These are phyloP conservation scores for Bos javanicus DNA, from an alignment of 2,113 vertebrate genomes.

Conservation along the genomic window DNA sequence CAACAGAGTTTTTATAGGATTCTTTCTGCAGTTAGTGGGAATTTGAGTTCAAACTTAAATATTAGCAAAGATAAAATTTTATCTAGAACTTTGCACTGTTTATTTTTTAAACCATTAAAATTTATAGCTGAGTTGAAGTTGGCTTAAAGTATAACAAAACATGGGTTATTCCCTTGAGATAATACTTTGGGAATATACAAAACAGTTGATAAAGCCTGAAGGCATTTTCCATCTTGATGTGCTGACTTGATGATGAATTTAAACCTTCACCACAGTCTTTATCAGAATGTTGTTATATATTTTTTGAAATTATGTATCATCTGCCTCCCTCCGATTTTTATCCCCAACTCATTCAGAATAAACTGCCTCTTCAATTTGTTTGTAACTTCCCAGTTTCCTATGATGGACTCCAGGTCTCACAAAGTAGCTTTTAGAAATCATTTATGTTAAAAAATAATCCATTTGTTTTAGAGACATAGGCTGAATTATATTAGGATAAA, in stretches of 20 bases:
- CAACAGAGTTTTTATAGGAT: background rate
- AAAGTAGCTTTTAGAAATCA: background rate
- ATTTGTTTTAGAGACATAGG: background rate
- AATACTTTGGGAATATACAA: constrained; percentile 36
- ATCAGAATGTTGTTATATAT: background rate
- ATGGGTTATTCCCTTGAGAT: constrained; percentile 46
- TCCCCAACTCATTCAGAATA: background rate
- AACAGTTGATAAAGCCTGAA: constrained; percentile 43
- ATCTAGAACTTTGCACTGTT: constrained; percentile 51
- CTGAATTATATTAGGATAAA: background rate
- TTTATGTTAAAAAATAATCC: background rate
- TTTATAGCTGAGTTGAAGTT: background rate
- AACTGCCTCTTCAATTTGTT: background rate
- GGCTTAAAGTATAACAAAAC: constrained; percentile 29
- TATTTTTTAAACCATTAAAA: constrained; percentile 59
- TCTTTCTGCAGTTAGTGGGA: background rate
- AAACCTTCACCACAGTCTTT: background rate
- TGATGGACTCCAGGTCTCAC: background rate
- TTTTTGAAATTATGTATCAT: background rate
- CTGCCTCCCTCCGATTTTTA: background rate
- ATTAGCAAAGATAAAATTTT: constrained; percentile 58
- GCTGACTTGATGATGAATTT: background rate
- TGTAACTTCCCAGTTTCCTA: background rate
- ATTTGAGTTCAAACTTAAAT: constrained; percentile 48
- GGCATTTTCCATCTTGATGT: constrained; percentile 45